Conservation (phyloP, 2,113 vertebrate genomes). For the Spheniscus mendiculus region DNA sequence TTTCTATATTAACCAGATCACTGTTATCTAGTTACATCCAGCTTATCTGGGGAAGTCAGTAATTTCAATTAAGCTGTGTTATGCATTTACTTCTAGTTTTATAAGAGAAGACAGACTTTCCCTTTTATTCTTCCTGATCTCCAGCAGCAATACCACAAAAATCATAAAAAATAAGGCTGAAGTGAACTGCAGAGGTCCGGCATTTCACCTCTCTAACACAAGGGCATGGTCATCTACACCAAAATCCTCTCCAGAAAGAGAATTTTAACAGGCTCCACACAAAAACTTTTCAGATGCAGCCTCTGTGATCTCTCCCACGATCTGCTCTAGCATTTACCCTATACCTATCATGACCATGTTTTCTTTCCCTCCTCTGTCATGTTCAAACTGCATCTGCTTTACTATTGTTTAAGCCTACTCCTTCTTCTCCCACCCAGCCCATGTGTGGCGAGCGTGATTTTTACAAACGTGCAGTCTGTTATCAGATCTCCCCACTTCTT, state of each 20-base stretch:
- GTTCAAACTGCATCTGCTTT: background rate
- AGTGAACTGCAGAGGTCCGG: background rate
- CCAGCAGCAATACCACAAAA: background rate
- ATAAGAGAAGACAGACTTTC: background rate
- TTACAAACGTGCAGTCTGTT: background rate
- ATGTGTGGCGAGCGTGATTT: background rate
- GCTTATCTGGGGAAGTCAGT: conserved; percentile 17
- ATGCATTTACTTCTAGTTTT: background rate
- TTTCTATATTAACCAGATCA: background rate
- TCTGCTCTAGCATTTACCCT: background rate
- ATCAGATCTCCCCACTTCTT: background rate
- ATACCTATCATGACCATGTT: background rate
- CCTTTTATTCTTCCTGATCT: background rate
- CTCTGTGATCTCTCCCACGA: background rate
- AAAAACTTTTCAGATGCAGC: background rate
- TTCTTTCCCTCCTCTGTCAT: background rate
- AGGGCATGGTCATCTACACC: background rate
- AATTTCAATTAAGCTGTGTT: conserved; percentile 4
- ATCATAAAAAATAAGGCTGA: background rate
- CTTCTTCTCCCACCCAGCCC: background rate
- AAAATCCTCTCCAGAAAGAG: background rate
- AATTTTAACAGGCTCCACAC: background rate
- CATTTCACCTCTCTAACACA: background rate
- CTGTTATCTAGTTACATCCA: background rate
- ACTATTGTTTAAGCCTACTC: background rate